Percentiles rank a stretch among this genome's conserved stretches.
Evolutionary conservation across 2,888 invertebrate genomes (phyloP).

Genomic region (Melanostoma scalare): DNA sequence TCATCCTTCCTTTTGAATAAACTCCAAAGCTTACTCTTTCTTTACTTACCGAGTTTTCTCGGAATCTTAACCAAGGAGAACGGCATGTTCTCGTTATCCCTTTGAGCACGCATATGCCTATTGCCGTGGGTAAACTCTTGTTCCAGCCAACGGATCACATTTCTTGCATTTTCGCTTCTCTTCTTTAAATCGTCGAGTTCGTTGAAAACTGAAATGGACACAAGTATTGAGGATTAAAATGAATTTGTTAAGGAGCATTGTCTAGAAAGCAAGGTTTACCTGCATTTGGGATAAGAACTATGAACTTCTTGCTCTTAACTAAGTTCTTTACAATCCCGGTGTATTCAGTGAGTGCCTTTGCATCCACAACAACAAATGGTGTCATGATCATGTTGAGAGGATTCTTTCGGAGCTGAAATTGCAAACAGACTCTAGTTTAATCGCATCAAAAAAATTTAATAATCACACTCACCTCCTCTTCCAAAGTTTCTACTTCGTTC

Average conservation of each 20-base stretch:
- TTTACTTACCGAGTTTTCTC: conserved; percentile 87
- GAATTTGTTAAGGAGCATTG: neutral
- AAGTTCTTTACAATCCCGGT: conserved; percentile 91
- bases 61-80: conserved; percentile 89
- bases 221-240: neutral
- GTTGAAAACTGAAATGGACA: conserved; percentile 88
- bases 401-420: conserved; percentile 78
- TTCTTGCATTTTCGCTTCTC: conserved; percentile 91
- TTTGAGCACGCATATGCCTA: conserved; percentile 92
- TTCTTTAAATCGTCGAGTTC: conserved; percentile 94
- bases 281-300: conserved; percentile 93
- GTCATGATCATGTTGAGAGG: conserved; percentile 84
- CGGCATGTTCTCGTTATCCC: conserved; percentile 90
- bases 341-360: conserved; percentile 90
- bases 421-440: neutral
- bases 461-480: conserved; percentile 85
- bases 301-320: conserved; percentile 91
- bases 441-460: neutral
- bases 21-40: neutral
- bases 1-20: too few species aligned
- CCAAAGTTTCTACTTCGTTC: conserved; percentile 93
- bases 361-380: conserved; percentile 94
- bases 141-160: conserved; percentile 97
- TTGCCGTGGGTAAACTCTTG: conserved; percentile 93
- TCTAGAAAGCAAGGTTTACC: conserved; percentile 84